A percentile compares a stretch with the other conserved stretches of the same genome.
Conservation (phyloP, 2,113 vertebrate species). For the Caloenas nicobarica region DNA sequence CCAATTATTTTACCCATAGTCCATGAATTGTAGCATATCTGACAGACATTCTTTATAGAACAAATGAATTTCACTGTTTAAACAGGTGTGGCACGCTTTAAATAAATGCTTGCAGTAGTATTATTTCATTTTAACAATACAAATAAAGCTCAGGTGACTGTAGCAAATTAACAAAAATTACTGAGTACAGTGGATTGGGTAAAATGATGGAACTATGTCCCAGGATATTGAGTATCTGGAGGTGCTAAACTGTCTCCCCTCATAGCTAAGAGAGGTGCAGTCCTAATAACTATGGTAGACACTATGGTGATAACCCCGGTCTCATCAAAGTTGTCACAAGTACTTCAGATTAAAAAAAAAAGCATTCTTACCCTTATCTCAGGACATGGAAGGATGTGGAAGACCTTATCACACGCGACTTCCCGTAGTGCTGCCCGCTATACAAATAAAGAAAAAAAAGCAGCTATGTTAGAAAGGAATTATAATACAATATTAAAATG, state of each 20-base stretch:
- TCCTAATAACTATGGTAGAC: background rate
- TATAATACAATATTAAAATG: background rate
- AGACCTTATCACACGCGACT: background rate
- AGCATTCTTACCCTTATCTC: background rate
- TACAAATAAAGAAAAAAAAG: slow-evolving; percentile 1
- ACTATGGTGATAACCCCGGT: background rate
- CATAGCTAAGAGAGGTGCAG: background rate
- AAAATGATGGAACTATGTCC: background rate
- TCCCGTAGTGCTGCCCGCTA: background rate
- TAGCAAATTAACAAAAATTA: background rate
- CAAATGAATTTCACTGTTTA: background rate
- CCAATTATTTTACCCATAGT: background rate
- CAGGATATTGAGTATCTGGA: background rate
- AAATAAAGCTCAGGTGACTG: background rate
- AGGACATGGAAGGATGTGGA: background rate
- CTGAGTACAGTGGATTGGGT: background rate
- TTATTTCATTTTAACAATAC: background rate
- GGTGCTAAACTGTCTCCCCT: background rate
- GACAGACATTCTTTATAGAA: background rate
- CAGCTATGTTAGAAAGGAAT: background rate
- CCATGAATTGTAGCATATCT: background rate
- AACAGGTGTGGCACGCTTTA: background rate
- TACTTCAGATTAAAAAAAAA: background rate
- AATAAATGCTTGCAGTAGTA: background rate
- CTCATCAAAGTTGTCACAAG: background rate